Evolutionary conservation across 2,113 vertebrate genomes (phyloP).

Genomic region (Trematocara marginatum): DNA sequence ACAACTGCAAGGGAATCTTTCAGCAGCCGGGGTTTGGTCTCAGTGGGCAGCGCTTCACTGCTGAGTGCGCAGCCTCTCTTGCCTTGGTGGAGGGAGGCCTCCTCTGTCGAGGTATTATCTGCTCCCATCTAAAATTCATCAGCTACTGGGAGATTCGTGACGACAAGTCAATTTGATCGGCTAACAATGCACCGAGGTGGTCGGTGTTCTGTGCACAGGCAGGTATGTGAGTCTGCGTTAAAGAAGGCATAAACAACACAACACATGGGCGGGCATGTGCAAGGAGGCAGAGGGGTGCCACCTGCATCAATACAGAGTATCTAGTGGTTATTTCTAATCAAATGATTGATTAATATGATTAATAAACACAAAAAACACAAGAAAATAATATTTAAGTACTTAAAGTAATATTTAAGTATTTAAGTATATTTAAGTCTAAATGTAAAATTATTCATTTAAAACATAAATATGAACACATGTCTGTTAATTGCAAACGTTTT

Average conservation of each 20-base stretch:
- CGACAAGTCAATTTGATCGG: constrained; percentile 43
- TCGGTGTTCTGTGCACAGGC: background rate
- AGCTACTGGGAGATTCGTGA: constrained; percentile 56
- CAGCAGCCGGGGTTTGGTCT: constrained; percentile 28
- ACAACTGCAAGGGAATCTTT: constrained; percentile 28
- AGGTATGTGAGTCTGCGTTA: background rate
- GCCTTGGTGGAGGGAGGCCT: constrained; percentile 43
- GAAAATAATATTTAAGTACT: background rate
- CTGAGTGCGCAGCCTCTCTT: constrained; percentile 48
- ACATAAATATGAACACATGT: background rate
- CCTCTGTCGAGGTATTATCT: constrained; percentile 52
- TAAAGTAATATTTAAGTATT: background rate
- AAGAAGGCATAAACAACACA: background rate
- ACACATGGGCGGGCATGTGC: constrained; percentile 36
- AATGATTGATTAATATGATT: background rate
- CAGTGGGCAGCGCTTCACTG: constrained; percentile 53
- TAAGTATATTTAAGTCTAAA: background rate
- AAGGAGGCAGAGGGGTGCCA: background rate
- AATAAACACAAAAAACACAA: background rate
- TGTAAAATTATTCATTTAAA: background rate
- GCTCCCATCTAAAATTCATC: constrained; percentile 69
- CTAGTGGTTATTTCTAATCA: background rate
- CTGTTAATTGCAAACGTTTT: background rate
- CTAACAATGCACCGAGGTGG: constrained; percentile 42
- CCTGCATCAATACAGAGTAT: background rate